These are phyloP conservation scores for Eupithecia tripunctaria DNA, from an alignment of 2,888 invertebrate genomes.

Conservation along the genomic window DNA sequence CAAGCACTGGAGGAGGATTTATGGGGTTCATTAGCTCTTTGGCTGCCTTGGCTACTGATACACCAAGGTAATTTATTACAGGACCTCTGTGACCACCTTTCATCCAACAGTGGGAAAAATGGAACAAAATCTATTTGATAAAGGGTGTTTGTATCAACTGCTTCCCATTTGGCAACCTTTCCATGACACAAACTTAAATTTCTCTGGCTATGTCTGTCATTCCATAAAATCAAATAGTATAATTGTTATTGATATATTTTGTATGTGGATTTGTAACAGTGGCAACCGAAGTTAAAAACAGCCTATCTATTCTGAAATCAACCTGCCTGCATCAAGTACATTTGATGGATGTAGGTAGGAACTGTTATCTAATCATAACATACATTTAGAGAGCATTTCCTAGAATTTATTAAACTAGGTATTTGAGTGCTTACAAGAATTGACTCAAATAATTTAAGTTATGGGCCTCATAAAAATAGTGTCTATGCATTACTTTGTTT, in stretches of 20 bases:
- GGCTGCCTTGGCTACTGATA: conserved; percentile 1
- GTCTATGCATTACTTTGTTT: neutral
- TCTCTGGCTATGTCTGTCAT: neutral
- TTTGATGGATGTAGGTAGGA: neutral
- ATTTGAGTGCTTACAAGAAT: too few relatives aligned
- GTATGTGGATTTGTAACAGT: neutral
- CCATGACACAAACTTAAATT: neutral
- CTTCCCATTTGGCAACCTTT: neutral
- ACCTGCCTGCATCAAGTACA: neutral
- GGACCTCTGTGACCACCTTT: neutral
- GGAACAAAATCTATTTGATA: neutral
- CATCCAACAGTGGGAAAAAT: neutral
- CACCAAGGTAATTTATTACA: neutral
- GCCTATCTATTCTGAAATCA: neutral
- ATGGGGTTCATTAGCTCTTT: conserved; percentile 21
- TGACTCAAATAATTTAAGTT: neutral
- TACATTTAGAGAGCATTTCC: neutral
- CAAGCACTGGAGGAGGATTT: neutral
- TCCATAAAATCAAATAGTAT: neutral
- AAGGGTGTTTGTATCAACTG: neutral
- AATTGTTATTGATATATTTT: neutral
- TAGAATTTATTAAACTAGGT: neutral
- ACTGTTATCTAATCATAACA: neutral
- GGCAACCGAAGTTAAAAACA: neutral
- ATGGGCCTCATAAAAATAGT: neutral